Base-by-base conservation (phyloP, 2,113 vertebrate genomes). In the Actenoides lindsayi region DNA sequence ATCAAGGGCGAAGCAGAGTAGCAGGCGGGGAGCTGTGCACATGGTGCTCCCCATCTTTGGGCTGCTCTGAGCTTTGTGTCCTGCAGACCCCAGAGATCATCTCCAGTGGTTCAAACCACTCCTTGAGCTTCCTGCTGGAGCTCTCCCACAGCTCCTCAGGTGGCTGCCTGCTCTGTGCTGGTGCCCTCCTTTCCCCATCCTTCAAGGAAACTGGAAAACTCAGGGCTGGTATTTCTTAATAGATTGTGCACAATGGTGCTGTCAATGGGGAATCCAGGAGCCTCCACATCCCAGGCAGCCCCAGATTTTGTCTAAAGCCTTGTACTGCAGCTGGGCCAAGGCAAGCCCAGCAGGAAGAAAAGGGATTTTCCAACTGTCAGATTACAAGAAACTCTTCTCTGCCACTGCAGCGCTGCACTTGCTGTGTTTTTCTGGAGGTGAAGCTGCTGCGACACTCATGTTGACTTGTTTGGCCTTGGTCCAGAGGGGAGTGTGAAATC, bases 71-170 rank as follows among this genome's bases (percentile, higher is more conserved):
- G 73, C 48, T 31, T 46, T 46, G 13, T 46, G 48, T 67, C 75
- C 74, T 46, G 33, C 78, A 28, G 76, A 73, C 11, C 76, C 51
- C 2, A 2, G 30, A 28, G 42, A 41, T 25, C 83, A 48, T 13
- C 28, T 42, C 67, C 73, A 19, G 0, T 4, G 31, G 31, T 35
- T 37, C 78, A 33, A 15, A 54, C 19, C 6, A 2, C 11, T 13
- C 42, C 2, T 0, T 23, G 30, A 16, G 2, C 39, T 57, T 9
- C 0, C 35, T 44, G 69, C 27, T 1, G 2, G 50, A 56, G 65
- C 28, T 35, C 20, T 73, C 39, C 75, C 5, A 0, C 2, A 2
- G 27, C 51, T 65, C 44, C 17, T 28, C 0, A 1, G 48, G 30
- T 2, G 9, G 19, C n/a, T 51, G 18, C 35, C 54, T 48, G 30